Evolutionary conservation across 2,888 invertebrate species (phyloP), one percentile per base, ranked within the genome.

Genomic region (Nysson spinosus): DNA sequence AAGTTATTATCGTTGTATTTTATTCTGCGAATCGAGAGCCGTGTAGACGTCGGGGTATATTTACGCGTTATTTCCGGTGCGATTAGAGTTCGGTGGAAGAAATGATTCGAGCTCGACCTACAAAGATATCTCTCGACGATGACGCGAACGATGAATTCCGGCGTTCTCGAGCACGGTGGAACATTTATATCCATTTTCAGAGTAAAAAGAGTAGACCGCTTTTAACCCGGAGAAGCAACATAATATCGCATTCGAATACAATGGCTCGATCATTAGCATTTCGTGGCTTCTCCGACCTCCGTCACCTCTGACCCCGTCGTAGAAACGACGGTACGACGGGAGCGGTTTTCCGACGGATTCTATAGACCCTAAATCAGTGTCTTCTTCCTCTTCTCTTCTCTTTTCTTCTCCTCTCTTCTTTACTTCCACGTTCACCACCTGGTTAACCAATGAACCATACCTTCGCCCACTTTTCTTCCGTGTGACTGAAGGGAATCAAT

Each of bases 211-310:
- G 9, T 9, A 20, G 12, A 16, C 30, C 14, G 43, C 32, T 55
- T 42, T 37, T 24, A 35, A 42, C 6, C 24, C 19, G 7, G 19
- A 6, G 24, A 35, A 39, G 19, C 44, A 47, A 60, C 68, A 61
- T 74, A 69, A 76, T 55, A 64, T 68, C 58, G 49, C 72, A 80
- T 83, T 81, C 82, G 83, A 84, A 84, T 84, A 84, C 84, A 84
- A 82, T 84, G 65, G 82, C 24, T 64, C 52, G 70, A 74, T 76
- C 73, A 83, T 83, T 83, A 83, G 75, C 82, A 84, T 84, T 82
- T 80, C 55, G 73, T 79, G 77, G 73, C 75, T 63, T 62, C 44
- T 37, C 70, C 65, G 80, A 72, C 80, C 79, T 64, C 71, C 57
- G 72, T 80, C 81, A 83, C 83, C 82, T 83, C 69, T 81, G 83